Evolutionary conservation across 2,888 invertebrate genomes (phyloP), one percentile per base, ranked within the genome.

Genomic region (Meliscaeva auricollis): DNA sequence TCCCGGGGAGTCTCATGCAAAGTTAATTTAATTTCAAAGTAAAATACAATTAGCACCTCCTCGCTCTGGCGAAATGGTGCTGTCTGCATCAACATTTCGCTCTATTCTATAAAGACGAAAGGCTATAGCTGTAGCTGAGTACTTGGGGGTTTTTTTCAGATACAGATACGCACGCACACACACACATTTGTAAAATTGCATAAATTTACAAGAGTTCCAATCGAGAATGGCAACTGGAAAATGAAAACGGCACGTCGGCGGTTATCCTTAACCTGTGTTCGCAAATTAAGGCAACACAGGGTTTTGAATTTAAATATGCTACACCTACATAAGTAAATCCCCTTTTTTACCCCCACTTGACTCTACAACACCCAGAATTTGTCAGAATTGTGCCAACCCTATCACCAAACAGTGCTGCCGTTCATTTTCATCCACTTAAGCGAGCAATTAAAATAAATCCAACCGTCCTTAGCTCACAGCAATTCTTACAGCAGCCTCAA

Each of bases 401-500:
- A 30, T 52, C 20, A 41, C 62, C 20, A 17, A 22, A 32, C 35
- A 17, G 11, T 22, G 20, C 60, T 84, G 64, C 32, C 75, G 60
- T 85, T 85, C 73, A 77, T 81, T 85, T 81, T 64, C 81, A 81
- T 85, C 81, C 81, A 85, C 85, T 85, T 85, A 81, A 77, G 85
- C 73, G 73, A 81, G 81, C 85, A 85, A 85, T 85, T 85, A 85
- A 85, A 85, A 85, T 85, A 81, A 81, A 85, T 81, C 81, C 73
- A 62, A 77, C 85, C 44, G 52, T 68, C 64, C 66, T 44, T 73
- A 17, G 62, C 76, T 52, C 32, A 13, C 9, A 76, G 68, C 62
- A 60, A 30, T 73, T 85, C 75, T 79, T 68, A 38, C 38, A 38
- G 38, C 62, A 73, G 62, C 58, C 56, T 76, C 35, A 22, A 60